Base-by-base conservation (phyloP, 2,113 vertebrate genomes). In the Coturnix japonica region DNA sequence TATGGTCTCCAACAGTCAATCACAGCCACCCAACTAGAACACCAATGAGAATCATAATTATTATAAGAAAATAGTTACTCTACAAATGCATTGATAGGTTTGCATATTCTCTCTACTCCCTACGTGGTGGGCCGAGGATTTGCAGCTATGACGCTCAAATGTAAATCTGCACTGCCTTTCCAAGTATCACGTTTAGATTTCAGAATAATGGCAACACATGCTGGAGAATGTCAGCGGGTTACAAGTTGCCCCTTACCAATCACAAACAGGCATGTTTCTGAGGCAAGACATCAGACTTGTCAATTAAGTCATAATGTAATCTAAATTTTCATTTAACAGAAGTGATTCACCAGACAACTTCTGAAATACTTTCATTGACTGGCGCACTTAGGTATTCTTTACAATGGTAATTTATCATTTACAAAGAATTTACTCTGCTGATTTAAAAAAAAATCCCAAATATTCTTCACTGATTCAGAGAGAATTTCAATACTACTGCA, bases 181-280 rank as follows among this genome's bases (percentile, higher is more conserved):
- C 44, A 37, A 70, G 64, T 60, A 14, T 56, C 25, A 13, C 11
- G 3, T 65, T 65, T 51, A 21, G 22, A 56, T 51, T 53, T 81
- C 18, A 21, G 4, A 59, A 69, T 21, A 70, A 83, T 26, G 31
- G 66, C 8, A 73, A 44, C 17, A 60, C 1, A 35, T 1, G 0
- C 5, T 51, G 20, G 49, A 41, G 28, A 46, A 28, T 0, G 0
- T 22, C n/a, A 41, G 31, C 13, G 14, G 25, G 10, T 7, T 76
- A 10, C 22, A 81, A 13, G 25, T 2, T 2, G 8, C 30, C 11
- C 18, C 44, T 11, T 54, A 7, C 6, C 84, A 53, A 53, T 35
- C 14, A 49, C 12, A 80, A 67, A 60, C 23, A 46, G 28, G 18
- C 15, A 41, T 3, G 15, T 43, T 95, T 75, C 78, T 75, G 57